A percentile compares a stretch with the other conserved stretches of the same genome.
Evolutionary conservation across 2,797 vertebrate genomes (phyloP).

Genomic region (Sebastes hopkinsi): DNA sequence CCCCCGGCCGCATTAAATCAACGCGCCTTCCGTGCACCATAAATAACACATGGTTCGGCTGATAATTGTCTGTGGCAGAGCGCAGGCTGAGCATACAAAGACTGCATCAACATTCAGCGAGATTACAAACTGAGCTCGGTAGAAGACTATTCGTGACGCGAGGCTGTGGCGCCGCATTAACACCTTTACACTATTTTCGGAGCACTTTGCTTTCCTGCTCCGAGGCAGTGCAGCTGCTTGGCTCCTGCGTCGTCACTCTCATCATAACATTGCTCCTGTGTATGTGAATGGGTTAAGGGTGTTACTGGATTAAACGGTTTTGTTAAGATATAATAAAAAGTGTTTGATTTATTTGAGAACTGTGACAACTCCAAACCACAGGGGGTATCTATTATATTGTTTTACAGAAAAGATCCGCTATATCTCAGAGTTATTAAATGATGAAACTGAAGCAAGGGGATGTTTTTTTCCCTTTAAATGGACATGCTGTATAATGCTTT

Average conservation of each 20-base stretch:
- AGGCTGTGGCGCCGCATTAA: constrained; percentile 33
- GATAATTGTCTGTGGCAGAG: constrained; percentile 39
- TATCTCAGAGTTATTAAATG: constrained; percentile 4
- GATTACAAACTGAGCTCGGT: constrained; percentile 30
- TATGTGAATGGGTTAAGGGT: constrained; percentile 18
- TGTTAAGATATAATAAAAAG: neutral
- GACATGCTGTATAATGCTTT: neutral
- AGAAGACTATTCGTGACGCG: constrained; percentile 25
- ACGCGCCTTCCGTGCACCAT: constrained; percentile 26
- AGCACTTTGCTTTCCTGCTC: constrained; percentile 29
- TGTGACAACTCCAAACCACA: neutral
- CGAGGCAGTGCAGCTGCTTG: constrained; percentile 34
- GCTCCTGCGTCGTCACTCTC: constrained; percentile 26
- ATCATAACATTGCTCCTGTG: constrained; percentile 18
- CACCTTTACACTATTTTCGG: constrained; percentile 63
- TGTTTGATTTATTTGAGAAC: neutral
- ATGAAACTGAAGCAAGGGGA: constrained; percentile 1
- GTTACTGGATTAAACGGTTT: neutral
- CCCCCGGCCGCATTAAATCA: constrained; percentile 36
- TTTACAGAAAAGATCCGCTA: neutral
- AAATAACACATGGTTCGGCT: constrained; percentile 66
- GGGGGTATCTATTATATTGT: neutral
- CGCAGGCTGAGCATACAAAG: constrained; percentile 50
- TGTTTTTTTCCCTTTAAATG: neutral
- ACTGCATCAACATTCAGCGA: constrained; percentile 36